phyloP scores from a whole-genome alignment of 2,888 invertebrate species.

The Rotaria magnacalcarata region DNA sequence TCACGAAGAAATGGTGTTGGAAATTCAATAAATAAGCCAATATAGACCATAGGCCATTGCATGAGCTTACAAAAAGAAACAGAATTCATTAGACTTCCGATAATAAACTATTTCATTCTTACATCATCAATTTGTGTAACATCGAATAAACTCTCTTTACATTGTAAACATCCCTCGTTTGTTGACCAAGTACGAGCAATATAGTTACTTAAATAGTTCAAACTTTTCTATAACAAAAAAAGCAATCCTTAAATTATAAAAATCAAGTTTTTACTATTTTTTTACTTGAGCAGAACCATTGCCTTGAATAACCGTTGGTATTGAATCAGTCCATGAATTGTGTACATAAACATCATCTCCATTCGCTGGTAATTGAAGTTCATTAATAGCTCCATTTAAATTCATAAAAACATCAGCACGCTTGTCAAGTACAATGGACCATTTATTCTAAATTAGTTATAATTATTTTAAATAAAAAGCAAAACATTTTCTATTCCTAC shows the following conservation, averaged over 20 bases:
- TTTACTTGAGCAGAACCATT: slow-evolving; percentile 78
- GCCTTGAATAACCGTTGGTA: slow-evolving; percentile 81
- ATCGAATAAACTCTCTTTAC: slow-evolving; percentile 60
- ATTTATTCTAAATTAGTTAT: background rate
- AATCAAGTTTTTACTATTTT: background rate
- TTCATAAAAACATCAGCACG: slow-evolving; percentile 87
- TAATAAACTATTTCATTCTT: background rate
- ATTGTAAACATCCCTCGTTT: slow-evolving; percentile 65
- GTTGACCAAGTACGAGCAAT: slow-evolving; percentile 77
- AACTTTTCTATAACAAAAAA: slow-evolving; percentile 60
- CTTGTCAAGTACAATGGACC: slow-evolving; percentile 65
- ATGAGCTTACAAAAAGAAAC: slow-evolving; percentile 61
- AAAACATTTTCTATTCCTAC: background rate
- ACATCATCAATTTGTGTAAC: slow-evolving; percentile 35
- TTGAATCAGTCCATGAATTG: slow-evolving; percentile 65
- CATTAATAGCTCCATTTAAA: slow-evolving; percentile 77
- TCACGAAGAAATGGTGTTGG: slow-evolving; percentile 88
- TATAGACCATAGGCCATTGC: slow-evolving; percentile 55
- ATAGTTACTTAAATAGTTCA: slow-evolving; percentile 85
- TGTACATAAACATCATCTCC: slow-evolving; percentile 65
- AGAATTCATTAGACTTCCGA: background rate
- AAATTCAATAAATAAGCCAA: slow-evolving; percentile 71
- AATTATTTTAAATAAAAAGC: too few species aligned
- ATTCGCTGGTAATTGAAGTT: slow-evolving; percentile 66
- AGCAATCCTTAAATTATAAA: background rate